Base-by-base conservation (phyloP, 2,113 vertebrate species). In the Scalopus aquaticus region DNA sequence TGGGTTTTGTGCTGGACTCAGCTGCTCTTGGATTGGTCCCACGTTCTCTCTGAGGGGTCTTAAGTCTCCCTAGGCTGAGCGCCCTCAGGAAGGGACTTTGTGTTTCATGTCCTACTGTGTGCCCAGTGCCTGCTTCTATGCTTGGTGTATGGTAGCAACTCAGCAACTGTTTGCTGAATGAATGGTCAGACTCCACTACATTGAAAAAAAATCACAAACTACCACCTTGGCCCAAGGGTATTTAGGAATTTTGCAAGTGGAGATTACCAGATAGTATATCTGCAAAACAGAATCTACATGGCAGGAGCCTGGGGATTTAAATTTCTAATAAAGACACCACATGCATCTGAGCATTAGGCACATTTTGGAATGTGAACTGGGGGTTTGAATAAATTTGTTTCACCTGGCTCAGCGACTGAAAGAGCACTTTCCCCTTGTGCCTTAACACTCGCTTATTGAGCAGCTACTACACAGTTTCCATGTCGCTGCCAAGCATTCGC, bases 311-410 rank as follows among this genome's bases (percentile, higher is more conserved):
- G 32, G 54, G 37, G 56, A 39, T 93, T 91, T 67, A 64, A 65
- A 79, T 67, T 79, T 90, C 86, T 92, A 94, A 94, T 58, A 91
- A 96, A 84, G 94, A 54, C 60, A 74, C 67, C 49, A 88, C 77
- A 85, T 16, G 0, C 17, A 83, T 94, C 64, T 93, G 76, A 84
- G 60, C 35, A 67, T 56, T 64, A 67, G 51, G 88, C 24, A 72
- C 51, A 82, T n/a, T 95, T 90, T 81, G 39, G 86, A 94, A 91
- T 17, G 46, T 26, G 49, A 6, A 49, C 35, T 46, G 42, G 62
- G 24, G 15, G 69, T 92, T 84, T 65, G 46, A 93, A 76, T 81
- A 88, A 93, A 84, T 62, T 70, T 13, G 28, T 32, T 84, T 88
- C 39, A 54, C 39, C 30, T 58, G 72, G 60, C 7, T 67, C 42